Base-by-base conservation (phyloP, 2,888 invertebrate genomes). In the Herminia tarsipennalis region DNA sequence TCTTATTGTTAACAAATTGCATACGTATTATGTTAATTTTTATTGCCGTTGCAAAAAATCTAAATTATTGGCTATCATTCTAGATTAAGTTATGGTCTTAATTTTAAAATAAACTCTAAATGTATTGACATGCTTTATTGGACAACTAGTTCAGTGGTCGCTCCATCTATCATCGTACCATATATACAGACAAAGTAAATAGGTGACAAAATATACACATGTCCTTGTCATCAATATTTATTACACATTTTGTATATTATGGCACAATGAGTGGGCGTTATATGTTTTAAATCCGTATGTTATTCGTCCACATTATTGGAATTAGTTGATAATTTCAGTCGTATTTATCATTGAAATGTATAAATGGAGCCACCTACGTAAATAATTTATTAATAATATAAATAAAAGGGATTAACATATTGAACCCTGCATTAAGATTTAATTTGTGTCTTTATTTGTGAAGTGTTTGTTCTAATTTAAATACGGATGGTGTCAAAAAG, bases 241-340 rank as follows among this genome's bases (percentile, higher is more conserved):
- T 56, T 39, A 62, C 48, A 57, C 55, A 62, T 35, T 18, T 62
- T 55, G 57, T 65, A 45, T 54, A 47, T 40, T 47, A n/a, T n/a
- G 40, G 20, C 40, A 46, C 4, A 17, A 28, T 27, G 48, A 24
- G 56, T 65, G 28, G 55, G 66, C 16, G 49, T 44, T 38, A 34
- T 40, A 48, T 30, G 50, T 34, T 33, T 39, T 42, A 32, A 36
- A 32, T 29, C 22, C 24, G 25, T 49, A 35, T 40, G 40, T 57
- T 39, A 47, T 40, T 18, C 16, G 17, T 8, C 21, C 24, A 42
- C 13, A 51, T 53, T 56, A 59, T 59, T 46, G n/a, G 48, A 39
- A 59, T 56, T 5, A 35, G 9, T 25, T 30, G 25, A 49, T 43
- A 52, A 39, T 29, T 43, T 35, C 20, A 27, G 12, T 40, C 30